Evolutionary conservation across 2,113 vertebrate genomes (phyloP), one percentile per base, ranked within the genome.

Genomic region (Pseudonaja textilis): DNA sequence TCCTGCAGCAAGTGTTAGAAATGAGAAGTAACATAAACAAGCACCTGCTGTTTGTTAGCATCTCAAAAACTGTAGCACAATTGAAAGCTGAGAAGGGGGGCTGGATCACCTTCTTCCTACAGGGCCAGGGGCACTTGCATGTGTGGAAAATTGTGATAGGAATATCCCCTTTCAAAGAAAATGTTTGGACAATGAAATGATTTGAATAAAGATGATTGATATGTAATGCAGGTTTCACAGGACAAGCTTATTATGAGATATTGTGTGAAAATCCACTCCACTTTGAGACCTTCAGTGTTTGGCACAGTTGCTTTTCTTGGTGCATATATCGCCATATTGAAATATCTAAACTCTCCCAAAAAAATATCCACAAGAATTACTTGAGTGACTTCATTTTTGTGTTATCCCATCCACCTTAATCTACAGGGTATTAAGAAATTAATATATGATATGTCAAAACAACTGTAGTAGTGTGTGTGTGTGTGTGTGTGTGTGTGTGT

Each of bases 361-460:
- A 23, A 57, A 23, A 39, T 20, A 90, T 50, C 91, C 50, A 92
- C 16, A 92, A 92, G 64, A 45, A 88, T 52, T 85, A 89, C 29
- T 91, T 90, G 89, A 93, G 94, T 90, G 47, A 52, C 8, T 5
- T 90, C 34, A 42, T 0, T 91, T 89, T n/a, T 85, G 86, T 69
- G 12, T 90, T 56, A 23, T 61, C 91, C 93, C 8, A 91, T n/a
- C 93, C 93, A 25, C 86, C 92, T 50, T 93, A 92, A 91, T 69
- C 50, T 54, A 86, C 89, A 96, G 91, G 10, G 81, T 50, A 93
- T 16, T 50, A 0, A 1, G 92, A 50, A 95, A 16, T 39, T 39
- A 95, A 95, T 87, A 54, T 91, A 22, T 93, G 88, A 95, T 92
- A n/a, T 55, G 90, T 45, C 89, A 39, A 42, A 81, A 81, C 74